Evolutionary conservation across 2,888 invertebrate genomes (phyloP), one percentile per base, ranked within the genome.

Genomic region (Thelaira solivaga): DNA sequence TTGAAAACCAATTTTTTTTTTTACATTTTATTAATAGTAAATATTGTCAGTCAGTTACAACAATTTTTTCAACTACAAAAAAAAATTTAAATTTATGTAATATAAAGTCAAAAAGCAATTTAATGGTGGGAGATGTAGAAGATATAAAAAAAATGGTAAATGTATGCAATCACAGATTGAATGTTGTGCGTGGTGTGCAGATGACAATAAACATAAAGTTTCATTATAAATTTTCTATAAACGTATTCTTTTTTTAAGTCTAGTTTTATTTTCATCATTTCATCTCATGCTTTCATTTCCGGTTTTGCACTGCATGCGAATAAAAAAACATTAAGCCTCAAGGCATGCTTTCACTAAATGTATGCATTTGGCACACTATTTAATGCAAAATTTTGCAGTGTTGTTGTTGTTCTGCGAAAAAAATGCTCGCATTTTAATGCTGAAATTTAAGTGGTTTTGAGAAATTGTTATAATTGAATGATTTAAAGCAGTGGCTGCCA

Each of bases 81-180:
- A n/a, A n/a, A n/a, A n/a, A n/a, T n/a, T n/a, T n/a, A n/a, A n/a
- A n/a, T n/a, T n/a, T n/a, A n/a, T n/a, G n/a, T n/a, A n/a, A n/a
- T n/a, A n/a, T n/a, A 16, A 18, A 64, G 36, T 47, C 64, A 45
- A 62, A 57, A 64, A 62, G 49, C 47, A 73, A 64, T 72, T 55
- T 72, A 39, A 51, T 29, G 24, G n/a, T 11, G 10, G n/a, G n/a
- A n/a, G n/a, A n/a, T n/a, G n/a, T 16, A 5, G 20, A 43, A 29
- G 20, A 47, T 22, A 29, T 31, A 39, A 20, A 36, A 26, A 2
- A 2, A 26, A 34, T 11, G 11, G 18, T 18, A 24, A 16, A 24
- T 22, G 1, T 24, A 47, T 26, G 36, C 8, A 39, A 49, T 4
- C 39, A 8, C 16, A 8, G 11, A 16, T 39, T 47, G n/a, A 18